A percentile compares a stretch with the other conserved stretches of the same genome.
phyloP scores from a whole-genome alignment of 2,113 vertebrate genomes.

The Corythoichthys haematopterus region DNA sequence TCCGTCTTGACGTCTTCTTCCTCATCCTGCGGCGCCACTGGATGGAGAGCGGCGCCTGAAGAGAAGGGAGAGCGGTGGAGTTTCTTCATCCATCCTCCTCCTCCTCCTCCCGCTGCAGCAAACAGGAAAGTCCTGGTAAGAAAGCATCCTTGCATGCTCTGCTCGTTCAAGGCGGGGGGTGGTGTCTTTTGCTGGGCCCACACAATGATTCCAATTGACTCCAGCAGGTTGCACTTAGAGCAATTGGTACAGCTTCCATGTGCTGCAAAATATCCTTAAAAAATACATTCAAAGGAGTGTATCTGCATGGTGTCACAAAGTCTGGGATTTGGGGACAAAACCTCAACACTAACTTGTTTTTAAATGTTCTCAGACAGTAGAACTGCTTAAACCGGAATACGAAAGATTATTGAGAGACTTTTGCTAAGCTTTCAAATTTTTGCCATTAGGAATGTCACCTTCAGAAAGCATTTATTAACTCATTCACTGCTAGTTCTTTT shows the following conservation, averaged over 20 bases:
- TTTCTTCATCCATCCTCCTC: neutral
- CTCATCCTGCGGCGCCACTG: neutral
- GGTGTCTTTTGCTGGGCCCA: neutral
- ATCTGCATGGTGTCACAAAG: neutral
- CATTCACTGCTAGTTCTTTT: neutral
- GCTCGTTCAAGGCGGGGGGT: neutral
- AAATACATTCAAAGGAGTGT: neutral
- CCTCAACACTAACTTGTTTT: neutral
- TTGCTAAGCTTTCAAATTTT: neutral
- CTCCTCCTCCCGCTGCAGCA: neutral
- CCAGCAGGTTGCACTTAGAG: neutral
- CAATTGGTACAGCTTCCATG: neutral
- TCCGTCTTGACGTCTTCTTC: neutral
- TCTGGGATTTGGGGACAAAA: neutral
- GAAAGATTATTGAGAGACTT: neutral
- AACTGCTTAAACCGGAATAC: too few relatives aligned
- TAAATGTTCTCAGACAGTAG: neutral
- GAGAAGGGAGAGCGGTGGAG: slow-evolving; percentile 6
- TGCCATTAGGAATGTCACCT: neutral
- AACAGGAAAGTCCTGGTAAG: slow-evolving; percentile 1
- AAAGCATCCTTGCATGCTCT: neutral
- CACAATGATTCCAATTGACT: neutral
- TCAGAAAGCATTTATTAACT: neutral
- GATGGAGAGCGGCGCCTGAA: slow-evolving; percentile 7
- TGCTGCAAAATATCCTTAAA: neutral